Conservation (phyloP, 2,888 invertebrate species). For the Stomorhina lunata region DNA sequence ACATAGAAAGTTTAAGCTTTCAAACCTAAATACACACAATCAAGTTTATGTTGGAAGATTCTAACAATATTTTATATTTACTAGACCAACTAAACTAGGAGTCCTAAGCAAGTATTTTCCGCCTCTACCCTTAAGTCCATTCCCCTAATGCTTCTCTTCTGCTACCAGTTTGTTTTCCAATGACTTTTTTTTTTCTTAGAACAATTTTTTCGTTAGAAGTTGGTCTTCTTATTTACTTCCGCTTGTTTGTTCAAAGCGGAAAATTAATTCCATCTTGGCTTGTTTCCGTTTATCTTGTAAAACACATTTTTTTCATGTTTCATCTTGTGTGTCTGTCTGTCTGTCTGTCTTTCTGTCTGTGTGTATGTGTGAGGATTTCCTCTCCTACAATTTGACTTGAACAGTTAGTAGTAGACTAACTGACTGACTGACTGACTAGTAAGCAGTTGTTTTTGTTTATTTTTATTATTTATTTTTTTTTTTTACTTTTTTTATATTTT, state of each 20-base stretch:
- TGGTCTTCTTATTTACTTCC: slow-evolving; percentile 75
- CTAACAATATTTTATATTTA: slow-evolving; percentile 17
- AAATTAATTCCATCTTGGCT: slow-evolving; percentile 80
- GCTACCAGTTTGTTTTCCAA: slow-evolving; percentile 31
- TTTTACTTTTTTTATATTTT: slow-evolving; percentile 21
- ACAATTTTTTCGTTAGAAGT: slow-evolving; percentile 43
- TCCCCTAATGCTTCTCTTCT: slow-evolving; percentile 12
- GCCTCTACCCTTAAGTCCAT: neutral
- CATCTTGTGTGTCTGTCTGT: slow-evolving; percentile 61
- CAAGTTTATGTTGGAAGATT: slow-evolving; percentile 27
- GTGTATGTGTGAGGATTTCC: too few relatives aligned
- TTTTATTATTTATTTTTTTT: neutral
- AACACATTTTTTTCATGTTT: slow-evolving; percentile 69
- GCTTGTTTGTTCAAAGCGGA: slow-evolving; percentile 80
- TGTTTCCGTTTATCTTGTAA: slow-evolving; percentile 78
- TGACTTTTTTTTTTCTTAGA: neutral
- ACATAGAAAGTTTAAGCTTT: slow-evolving; percentile 64
- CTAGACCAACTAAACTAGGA: slow-evolving; percentile 40
- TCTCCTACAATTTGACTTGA: slow-evolving; percentile 60
- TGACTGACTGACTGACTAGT: slow-evolving; percentile 37
- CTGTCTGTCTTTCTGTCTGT: too few relatives aligned
- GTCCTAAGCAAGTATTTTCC: neutral
- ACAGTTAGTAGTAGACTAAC: slow-evolving; percentile 51
- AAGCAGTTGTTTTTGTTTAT: slow-evolving; percentile 38
- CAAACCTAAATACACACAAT: slow-evolving; percentile 33